Percentiles rank a stretch among this genome's conserved stretches.
These are phyloP conservation scores for Arbacia lixula DNA, from an alignment of 53 echinoderm and acorn worm genomes.

Conservation along the genomic window DNA sequence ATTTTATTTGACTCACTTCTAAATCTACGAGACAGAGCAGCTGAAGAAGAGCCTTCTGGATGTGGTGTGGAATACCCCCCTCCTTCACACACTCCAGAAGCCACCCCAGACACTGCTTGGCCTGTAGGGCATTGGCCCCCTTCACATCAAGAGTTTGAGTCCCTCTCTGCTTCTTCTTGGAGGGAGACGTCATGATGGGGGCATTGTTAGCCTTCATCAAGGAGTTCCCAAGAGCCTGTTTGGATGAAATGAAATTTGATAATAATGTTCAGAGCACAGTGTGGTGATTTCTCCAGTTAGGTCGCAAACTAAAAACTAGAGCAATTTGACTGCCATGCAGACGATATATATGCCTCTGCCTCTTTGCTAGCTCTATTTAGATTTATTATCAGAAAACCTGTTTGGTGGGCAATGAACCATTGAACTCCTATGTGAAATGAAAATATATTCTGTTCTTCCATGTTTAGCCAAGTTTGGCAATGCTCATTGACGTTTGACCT, in stretches of 20 bases:
- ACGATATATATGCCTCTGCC: no score
- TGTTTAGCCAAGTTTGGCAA: no score
- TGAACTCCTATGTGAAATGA: no score
- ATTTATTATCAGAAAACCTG: no score
- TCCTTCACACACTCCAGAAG: slow-evolving; percentile 48
- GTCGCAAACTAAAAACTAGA: no score
- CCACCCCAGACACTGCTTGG: slow-evolving; percentile 69
- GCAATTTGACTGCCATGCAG: no score
- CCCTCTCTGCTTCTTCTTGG: slow-evolving; percentile 28
- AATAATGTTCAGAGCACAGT: no score
- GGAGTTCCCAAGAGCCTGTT: slow-evolving; percentile 1
- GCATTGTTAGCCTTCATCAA: slow-evolving; percentile 3
- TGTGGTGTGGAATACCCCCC: slow-evolving; percentile 53
- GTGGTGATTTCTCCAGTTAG: no score
- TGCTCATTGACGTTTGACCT: no score
- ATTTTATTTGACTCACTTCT: slow-evolving; percentile 75
- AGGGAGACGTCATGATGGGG: slow-evolving; percentile 33
- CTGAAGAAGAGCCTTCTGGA: slow-evolving; percentile 63
- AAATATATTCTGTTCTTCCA: no score
- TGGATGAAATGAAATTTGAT: neutral
- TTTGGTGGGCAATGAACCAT: no score
- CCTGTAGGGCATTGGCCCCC: slow-evolving; percentile 6
- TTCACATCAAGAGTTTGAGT: neutral
- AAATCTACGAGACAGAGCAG: slow-evolving; percentile 62
- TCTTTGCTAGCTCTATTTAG: no score